Base-by-base conservation (phyloP, 92 coral and sea anemone species). In the Bergia puertoricense region DNA sequence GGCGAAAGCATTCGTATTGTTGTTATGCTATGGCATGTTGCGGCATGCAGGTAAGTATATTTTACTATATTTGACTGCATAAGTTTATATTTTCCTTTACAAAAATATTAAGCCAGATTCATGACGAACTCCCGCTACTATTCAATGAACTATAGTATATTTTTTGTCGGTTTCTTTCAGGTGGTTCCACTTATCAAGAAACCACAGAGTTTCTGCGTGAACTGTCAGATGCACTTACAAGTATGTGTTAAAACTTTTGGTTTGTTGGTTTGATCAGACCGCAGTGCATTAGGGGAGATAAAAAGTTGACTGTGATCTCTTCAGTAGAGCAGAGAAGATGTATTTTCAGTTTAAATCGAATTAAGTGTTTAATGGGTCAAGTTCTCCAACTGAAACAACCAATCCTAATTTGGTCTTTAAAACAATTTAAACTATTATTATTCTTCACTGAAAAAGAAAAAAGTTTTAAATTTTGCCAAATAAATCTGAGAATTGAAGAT, bases 171-270 rank as follows among this genome's bases (percentile, higher is more conserved):
- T 6, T 76, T 76, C 8, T 76, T 76, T 76, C 79, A 76, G 79
- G 79, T 6, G 30, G 4, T 14, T 76, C 62, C 8, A 48, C 82
- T 37, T 79, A 79, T 79, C 82, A 79, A 9, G 82, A 79, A 51
- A 51, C n/a, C 37, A 42, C 82, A 13, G 42, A 46, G n/a, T 79
- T 79, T 79, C 82, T 46, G 67, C 57, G 66, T 23, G 65, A 79
- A 36, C 66, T 79, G 41, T n/a, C 66, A 79, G 82, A 79, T 79
- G 82, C 82, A 46, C 62, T 79, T 45, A 9, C 82, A 79, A 79
- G 82, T 79, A 79, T 10, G 82, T 22, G 82, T 22, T 14, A 23
- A 9, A 50, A 48, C 40, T 79, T 51, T 46, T 23, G 36, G 37
- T 13, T 0, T 20, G 13, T 79, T 30, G 40, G 36, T 46, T 48